A percentile compares a stretch with the other conserved stretches of the same genome.
These are phyloP conservation scores for Ridgeia piscesae DNA, from an alignment of 1,140 invertebrate species.

Conservation along the genomic window DNA sequence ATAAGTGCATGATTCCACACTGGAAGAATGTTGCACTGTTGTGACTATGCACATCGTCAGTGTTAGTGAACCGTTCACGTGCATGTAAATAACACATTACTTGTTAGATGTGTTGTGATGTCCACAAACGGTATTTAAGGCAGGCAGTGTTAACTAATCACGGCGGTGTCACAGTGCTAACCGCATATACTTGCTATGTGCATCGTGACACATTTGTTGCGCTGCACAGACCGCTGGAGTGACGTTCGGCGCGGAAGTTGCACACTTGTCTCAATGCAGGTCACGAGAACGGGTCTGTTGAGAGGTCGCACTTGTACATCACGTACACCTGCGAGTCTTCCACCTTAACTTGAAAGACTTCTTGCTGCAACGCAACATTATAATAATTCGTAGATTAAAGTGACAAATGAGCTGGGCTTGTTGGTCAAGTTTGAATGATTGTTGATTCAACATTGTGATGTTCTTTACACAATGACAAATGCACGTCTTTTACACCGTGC, in stretches of 20 bases:
- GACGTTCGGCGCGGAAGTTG: background rate
- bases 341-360: conserved; percentile 13
- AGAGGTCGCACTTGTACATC: conserved; percentile 9
- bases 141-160: background rate
- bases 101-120: background rate
- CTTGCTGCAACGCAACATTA: conserved; percentile 15
- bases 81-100: no score
- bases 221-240: background rate
- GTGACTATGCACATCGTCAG: no score
- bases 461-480: no score
- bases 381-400: conserved; percentile 1
- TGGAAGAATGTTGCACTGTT: no score
- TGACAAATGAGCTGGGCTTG: background rate
- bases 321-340: conserved; percentile 19
- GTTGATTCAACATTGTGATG: no score
- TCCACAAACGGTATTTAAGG: background rate
- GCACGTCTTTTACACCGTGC: no score
- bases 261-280: background rate
- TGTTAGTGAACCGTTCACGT: no score
- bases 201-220: background rate
- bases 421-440: conserved; percentile 3
- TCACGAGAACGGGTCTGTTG: background rate
- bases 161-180: background rate
- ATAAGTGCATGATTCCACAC: no score
- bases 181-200: background rate